Conservation (phyloP, 2,113 vertebrate species). For the Neogobius melanostomus region DNA sequence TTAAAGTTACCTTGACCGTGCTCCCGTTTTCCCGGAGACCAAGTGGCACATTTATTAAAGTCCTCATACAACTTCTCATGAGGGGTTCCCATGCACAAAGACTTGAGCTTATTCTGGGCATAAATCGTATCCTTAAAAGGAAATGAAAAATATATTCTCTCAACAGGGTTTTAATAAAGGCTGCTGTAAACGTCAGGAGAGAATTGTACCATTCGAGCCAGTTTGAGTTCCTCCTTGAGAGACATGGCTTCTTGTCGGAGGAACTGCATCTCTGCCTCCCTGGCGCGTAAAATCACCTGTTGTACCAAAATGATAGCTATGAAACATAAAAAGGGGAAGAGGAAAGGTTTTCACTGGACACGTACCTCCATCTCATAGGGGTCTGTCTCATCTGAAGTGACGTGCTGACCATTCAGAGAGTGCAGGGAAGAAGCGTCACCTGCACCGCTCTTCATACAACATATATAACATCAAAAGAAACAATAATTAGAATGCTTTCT, state of each 20-base stretch:
- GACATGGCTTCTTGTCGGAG: conserved; percentile 90
- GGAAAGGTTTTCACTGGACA: not conserved
- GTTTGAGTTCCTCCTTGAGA: conserved; percentile 88
- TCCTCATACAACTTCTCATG: conserved; percentile 82
- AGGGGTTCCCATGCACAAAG: conserved; percentile 81
- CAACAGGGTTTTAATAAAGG: not conserved
- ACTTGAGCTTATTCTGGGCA: conserved; percentile 86
- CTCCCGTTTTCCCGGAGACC: conserved; percentile 67
- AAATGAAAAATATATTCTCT: not conserved
- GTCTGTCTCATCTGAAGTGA: conserved; percentile 79
- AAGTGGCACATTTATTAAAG: conserved; percentile 77
- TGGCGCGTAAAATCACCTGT: conserved; percentile 87
- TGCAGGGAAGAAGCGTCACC: conserved; percentile 81
- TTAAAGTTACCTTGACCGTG: conserved; percentile 64
- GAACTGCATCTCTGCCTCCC: conserved; percentile 91
- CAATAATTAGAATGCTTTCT: not conserved
- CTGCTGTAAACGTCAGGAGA: not conserved
- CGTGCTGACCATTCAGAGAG: conserved; percentile 78
- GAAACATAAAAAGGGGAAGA: not conserved
- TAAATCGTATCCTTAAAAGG: conserved; percentile 84
- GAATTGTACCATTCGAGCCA: conserved; percentile 80
- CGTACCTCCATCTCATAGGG: conserved; percentile 87
- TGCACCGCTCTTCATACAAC: conserved; percentile 70
- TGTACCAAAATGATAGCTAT: not conserved
- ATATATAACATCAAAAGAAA: not conserved